phyloP scores from a whole-genome alignment of 2,797 vertebrate genomes.

The Craterocephalus amniculus region DNA sequence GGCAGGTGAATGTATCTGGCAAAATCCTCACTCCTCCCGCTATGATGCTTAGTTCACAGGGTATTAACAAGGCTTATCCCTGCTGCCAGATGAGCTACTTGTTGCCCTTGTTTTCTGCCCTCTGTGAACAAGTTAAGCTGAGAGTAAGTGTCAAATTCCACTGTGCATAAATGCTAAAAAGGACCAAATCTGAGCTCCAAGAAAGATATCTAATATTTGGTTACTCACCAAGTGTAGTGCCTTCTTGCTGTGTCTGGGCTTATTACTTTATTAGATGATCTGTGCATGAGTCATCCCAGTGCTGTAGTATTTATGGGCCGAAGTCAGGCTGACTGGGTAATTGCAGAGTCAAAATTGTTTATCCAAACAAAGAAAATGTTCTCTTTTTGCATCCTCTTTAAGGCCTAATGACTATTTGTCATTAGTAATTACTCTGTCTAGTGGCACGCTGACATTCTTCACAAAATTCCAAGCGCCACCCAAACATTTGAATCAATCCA shows the following conservation, averaged over 20 bases:
- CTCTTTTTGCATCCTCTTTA: constrained; percentile 29
- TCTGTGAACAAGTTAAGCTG: too few species aligned
- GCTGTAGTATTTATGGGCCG: constrained; percentile 37
- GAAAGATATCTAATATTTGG: constrained; percentile 17
- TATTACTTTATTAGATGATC: constrained; percentile 54
- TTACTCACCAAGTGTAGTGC: constrained; percentile 26
- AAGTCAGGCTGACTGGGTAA: constrained; percentile 51
- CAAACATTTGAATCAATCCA: constrained; percentile 67
- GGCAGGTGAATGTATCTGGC: too few species aligned
- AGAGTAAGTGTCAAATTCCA: constrained; percentile 36
- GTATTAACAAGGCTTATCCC: constrained; percentile 68
- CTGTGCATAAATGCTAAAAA: constrained; percentile 17
- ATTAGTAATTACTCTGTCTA: constrained; percentile 68
- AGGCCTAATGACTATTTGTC: constrained; percentile 67
- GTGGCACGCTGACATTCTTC: constrained; percentile 51
- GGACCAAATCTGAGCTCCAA: constrained; percentile 12
- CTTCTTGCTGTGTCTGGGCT: constrained; percentile 12
- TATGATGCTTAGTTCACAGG: constrained; percentile 62
- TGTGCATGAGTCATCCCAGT: constrained; percentile 56
- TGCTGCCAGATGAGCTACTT: constrained; percentile 61
- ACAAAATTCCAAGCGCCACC: constrained; percentile 42
- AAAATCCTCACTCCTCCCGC: too few species aligned
- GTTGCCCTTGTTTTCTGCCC: constrained; percentile 29
- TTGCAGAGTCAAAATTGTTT: constrained; percentile 54
- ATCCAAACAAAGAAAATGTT: constrained; percentile 49